phyloP scores from a whole-genome alignment of 1,140 invertebrate species.

The Grapholita molesta region DNA sequence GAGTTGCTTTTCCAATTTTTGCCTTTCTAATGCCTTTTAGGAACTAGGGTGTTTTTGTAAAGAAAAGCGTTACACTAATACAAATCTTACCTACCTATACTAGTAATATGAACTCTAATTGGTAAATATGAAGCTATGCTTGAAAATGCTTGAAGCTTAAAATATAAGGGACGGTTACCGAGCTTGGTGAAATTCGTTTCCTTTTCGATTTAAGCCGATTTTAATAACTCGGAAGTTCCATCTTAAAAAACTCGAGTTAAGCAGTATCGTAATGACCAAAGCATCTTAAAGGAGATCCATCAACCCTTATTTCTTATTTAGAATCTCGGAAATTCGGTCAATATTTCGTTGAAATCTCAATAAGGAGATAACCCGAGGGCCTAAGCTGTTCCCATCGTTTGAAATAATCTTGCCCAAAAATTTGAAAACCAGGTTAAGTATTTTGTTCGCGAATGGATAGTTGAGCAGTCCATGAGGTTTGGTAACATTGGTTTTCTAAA shows the following conservation, averaged over 20 bases:
- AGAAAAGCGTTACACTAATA: no score
- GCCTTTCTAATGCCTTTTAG: not conserved
- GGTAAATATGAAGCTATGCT: no score
- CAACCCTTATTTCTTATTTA: constrained; percentile 10
- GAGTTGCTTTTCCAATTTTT: not conserved
- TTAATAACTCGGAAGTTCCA: not conserved
- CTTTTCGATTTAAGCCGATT: not conserved
- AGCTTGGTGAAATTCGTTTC: no score
- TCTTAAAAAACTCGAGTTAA: not conserved
- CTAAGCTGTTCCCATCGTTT: not conserved
- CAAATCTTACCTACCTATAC: no score
- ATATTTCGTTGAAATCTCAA: constrained; percentile 17
- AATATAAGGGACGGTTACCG: no score
- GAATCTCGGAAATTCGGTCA: constrained; percentile 12
- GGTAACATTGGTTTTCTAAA: not conserved
- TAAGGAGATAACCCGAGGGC: constrained; percentile 10
- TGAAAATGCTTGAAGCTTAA: no score
- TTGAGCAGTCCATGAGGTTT: not conserved
- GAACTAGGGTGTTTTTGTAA: not conserved
- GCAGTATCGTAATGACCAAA: not conserved
- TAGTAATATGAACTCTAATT: no score
- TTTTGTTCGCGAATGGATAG: not conserved
- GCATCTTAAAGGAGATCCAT: constrained; percentile 5
- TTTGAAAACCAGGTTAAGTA: not conserved
- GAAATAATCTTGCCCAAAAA: not conserved